Evolutionary conservation across 2,797 vertebrate genomes (phyloP).

Genomic region (Centropyge bicolor): DNA sequence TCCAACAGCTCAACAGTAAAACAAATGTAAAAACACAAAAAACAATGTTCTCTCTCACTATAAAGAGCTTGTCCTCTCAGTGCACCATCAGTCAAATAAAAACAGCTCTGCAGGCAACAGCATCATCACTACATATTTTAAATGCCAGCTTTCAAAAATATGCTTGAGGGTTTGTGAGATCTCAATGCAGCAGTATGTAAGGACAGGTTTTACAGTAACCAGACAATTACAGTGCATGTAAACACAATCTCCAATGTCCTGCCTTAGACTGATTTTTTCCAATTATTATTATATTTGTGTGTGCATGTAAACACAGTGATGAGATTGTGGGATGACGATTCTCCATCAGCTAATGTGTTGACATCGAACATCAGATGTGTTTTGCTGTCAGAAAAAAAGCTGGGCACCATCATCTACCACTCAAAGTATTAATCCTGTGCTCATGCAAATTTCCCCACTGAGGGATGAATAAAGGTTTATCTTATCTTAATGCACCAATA

Average conservation of each 20-base stretch:
- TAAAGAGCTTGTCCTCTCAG: not conserved
- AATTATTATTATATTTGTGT: constrained; percentile 11
- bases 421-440: not conserved
- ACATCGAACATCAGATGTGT: constrained; percentile 17
- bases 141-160: not conserved
- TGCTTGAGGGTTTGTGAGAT: not conserved
- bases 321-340: not conserved
- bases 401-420: not conserved
- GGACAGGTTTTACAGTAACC: not conserved
- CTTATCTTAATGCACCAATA: constrained; percentile 16
- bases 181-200: not conserved
- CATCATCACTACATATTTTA: not conserved
- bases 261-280: not conserved
- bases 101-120: not conserved
- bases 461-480: too few species aligned
- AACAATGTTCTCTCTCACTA: not conserved
- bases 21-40: not conserved
- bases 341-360: not conserved
- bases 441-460: too few species aligned
- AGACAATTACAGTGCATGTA: not conserved
- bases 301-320: not conserved
- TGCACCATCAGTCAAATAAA: not conserved
- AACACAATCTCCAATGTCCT: not conserved
- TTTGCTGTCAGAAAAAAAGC: constrained; percentile 4
- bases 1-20: not conserved